Evolutionary conservation across 2,797 vertebrate genomes (phyloP).

Genomic region (Poeciliopsis presidionis): DNA sequence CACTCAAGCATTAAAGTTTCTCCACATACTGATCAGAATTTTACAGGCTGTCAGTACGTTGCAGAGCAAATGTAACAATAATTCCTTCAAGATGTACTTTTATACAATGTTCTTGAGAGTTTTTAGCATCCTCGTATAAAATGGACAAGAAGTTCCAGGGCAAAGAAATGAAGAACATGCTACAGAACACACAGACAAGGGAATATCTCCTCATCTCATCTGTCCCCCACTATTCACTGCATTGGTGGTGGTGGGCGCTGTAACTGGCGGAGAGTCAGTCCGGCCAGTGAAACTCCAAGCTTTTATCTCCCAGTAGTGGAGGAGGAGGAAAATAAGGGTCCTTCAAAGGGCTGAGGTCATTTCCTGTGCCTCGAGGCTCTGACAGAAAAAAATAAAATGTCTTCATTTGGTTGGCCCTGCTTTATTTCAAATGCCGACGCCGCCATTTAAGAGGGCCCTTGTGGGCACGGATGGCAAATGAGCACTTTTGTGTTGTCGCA

Average conservation of each 20-base stretch:
- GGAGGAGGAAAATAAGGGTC: slow-evolving; percentile 84
- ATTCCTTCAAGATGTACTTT: slow-evolving; percentile 58
- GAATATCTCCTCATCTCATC: slow-evolving; percentile 74
- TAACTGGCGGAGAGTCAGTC: slow-evolving; percentile 56
- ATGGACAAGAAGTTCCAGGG: slow-evolving; percentile 54
- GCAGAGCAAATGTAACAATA: slow-evolving; percentile 39
- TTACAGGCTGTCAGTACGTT: not conserved
- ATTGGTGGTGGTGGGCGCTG: slow-evolving; percentile 64
- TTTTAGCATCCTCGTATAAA: slow-evolving; percentile 55
- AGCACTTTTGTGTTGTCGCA: slow-evolving; percentile 71
- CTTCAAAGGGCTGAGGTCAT: slow-evolving; percentile 86
- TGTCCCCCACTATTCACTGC: slow-evolving; percentile 81
- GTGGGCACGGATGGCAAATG: slow-evolving; percentile 79
- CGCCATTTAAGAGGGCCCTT: slow-evolving; percentile 78
- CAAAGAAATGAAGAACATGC: slow-evolving; percentile 51
- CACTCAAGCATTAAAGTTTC: not conserved
- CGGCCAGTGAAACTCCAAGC: slow-evolving; percentile 72
- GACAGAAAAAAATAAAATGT: slow-evolving; percentile 80
- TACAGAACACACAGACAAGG: slow-evolving; percentile 44
- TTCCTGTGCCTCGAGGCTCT: slow-evolving; percentile 86
- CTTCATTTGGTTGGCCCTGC: slow-evolving; percentile 83
- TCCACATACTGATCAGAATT: not conserved
- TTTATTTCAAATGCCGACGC: slow-evolving; percentile 82
- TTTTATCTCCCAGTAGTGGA: slow-evolving; percentile 79
- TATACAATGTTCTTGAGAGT: slow-evolving; percentile 55